Evolutionary conservation across 92 coral and sea anemone species (phyloP).

Genomic region (Zoanthus solanderi): DNA sequence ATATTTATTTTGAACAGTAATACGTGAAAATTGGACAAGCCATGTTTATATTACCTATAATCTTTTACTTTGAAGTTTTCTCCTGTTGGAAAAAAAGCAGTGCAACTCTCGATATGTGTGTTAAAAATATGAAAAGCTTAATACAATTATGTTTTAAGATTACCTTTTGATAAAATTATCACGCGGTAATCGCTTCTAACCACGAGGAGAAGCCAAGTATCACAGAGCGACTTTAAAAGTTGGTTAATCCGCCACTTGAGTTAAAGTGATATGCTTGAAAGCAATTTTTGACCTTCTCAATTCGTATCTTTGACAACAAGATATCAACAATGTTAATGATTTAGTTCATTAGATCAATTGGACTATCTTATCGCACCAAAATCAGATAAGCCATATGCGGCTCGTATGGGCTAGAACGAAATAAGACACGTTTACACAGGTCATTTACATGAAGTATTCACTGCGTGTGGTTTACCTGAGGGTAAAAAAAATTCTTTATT

Average conservation of each 20-base stretch:
- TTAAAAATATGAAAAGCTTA: neutral
- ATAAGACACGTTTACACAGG: neutral
- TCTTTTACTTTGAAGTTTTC: too few relatives aligned
- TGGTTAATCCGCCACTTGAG: neutral
- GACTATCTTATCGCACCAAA: neutral
- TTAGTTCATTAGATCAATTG: neutral
- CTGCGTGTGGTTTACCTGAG: neutral
- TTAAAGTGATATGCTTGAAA: slow-evolving; percentile 7
- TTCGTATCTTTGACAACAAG: neutral
- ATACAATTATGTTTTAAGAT: neutral
- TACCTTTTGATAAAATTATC: neutral
- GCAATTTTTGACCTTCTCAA: slow-evolving; percentile 7
- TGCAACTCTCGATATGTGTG: neutral
- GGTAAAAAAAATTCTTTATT: neutral
- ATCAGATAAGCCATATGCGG: neutral
- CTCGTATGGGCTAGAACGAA: neutral
- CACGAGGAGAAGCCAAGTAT: neutral
- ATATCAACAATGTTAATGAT: neutral
- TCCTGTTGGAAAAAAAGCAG: too few relatives aligned
- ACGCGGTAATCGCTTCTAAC: neutral
- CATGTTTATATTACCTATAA: too few relatives aligned
- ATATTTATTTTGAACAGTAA: too few relatives aligned
- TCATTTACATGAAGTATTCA: neutral
- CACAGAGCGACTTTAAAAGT: neutral
- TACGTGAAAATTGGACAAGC: too few relatives aligned